Base-by-base conservation (phyloP, 2,113 vertebrate species). In the Labeo rohita region DNA sequence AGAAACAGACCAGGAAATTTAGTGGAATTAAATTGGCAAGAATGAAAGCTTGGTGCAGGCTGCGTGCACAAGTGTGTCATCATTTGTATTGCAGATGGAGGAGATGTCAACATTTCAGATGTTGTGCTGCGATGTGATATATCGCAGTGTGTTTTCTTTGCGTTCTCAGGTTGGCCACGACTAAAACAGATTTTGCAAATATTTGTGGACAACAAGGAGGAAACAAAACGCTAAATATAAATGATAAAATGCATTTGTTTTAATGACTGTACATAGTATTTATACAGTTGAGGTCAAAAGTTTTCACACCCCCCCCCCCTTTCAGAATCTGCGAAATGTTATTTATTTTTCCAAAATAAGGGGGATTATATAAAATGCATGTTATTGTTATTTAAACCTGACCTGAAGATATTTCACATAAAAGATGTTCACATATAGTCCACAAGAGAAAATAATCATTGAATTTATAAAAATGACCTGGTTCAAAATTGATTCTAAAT, bases 1-100 rank as follows among this genome's bases (percentile, higher is more conserved):
- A 61, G 66, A 87, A 87, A 84, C 84, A 50, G 68, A 70, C 73
- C 80, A 75, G 68, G 83, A 87, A 39, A 89, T 90, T 86, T 66
- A 49, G 68, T 86, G 80, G 80, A 88, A 87, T 84, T 86, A 85
- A 86, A 88, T 79, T 65, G 59, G 73, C 52, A 83, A 79, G 45
- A 85, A 90, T 85, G 47, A 73, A 84, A 83, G 70, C 43, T 76
- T 47, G 77, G 73, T 68, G n/a, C 86, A 65, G 52, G 76, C 39
- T 52, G 78, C 52, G 21, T 16, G 15, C 1, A 28, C 43, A 36
- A 47, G 16, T 63, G 54, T 82, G 54, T 77, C 47, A 61, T 75
- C 68, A 79, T 84, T 77, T 56, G 75, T 75, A 56, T 49, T 65
- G 18, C 12, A 49, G 79, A 65, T 10, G 59, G 82, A 34, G n/a